Percentiles rank a stretch among this genome's conserved stretches.
Evolutionary conservation across 1,140 invertebrate species (phyloP).

Genomic region (Aethina tumida): DNA sequence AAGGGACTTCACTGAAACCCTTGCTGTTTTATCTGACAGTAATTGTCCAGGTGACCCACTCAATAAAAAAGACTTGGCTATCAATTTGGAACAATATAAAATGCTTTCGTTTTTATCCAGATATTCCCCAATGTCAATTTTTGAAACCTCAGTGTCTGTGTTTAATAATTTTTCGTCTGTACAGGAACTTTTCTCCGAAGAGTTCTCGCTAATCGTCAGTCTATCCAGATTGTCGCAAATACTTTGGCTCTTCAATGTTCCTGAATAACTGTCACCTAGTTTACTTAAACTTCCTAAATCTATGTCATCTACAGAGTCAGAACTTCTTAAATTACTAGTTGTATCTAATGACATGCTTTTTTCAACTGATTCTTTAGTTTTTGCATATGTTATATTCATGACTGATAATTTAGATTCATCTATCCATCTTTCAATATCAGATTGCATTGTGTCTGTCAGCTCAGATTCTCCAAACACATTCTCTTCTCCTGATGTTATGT

Average conservation of each 20-base stretch:
- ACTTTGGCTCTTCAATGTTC: slow-evolving; percentile 18
- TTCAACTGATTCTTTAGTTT: slow-evolving; percentile 17
- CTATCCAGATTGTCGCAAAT: slow-evolving; percentile 21
- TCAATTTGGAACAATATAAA: slow-evolving; percentile 61
- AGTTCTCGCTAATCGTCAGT: slow-evolving; percentile 23
- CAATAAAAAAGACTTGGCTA: slow-evolving; percentile 67
- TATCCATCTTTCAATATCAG: slow-evolving; percentile 33
- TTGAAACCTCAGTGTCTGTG: slow-evolving; percentile 21
- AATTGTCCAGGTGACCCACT: slow-evolving; percentile 49
- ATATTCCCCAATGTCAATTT: slow-evolving; percentile 55
- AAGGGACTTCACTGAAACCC: slow-evolving; percentile 77
- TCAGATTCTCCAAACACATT: slow-evolving; percentile 29
- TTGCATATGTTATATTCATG: slow-evolving; percentile 22
- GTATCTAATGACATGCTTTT: slow-evolving; percentile 5
- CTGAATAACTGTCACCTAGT: slow-evolving; percentile 14
- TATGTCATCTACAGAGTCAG: slow-evolving; percentile 9
- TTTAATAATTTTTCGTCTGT: slow-evolving; percentile 21
- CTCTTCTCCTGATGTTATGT: slow-evolving; percentile 28
- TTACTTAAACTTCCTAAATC: background rate
- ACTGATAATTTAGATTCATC: slow-evolving; percentile 31
- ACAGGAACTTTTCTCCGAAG: slow-evolving; percentile 28
- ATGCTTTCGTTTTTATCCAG: slow-evolving; percentile 57
- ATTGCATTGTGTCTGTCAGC: slow-evolving; percentile 26
- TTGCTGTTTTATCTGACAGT: slow-evolving; percentile 54
- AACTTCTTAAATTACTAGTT: slow-evolving; percentile 11